phyloP scores from a whole-genome alignment of 2,797 vertebrate genomes.

The Gobionotothen gibberifrons region DNA sequence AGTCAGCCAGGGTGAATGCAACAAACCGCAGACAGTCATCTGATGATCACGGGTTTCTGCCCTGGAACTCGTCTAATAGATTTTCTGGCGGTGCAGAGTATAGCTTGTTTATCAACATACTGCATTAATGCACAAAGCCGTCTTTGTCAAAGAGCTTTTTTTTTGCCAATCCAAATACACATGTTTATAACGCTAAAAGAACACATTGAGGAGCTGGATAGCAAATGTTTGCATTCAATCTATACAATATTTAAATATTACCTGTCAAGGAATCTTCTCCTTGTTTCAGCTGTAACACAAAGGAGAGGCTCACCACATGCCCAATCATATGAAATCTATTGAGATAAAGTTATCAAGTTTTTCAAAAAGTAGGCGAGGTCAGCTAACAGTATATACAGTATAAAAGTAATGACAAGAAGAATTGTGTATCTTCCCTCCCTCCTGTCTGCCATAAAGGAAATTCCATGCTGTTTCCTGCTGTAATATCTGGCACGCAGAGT shows the following conservation, averaged over 20 bases:
- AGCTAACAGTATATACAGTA: not conserved
- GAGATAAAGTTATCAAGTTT: not conserved
- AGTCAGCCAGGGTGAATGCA: constrained; percentile 31
- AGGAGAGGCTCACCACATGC: not conserved
- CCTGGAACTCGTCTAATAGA: constrained; percentile 18
- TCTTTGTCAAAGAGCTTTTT: not conserved
- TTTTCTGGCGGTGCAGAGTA: not conserved
- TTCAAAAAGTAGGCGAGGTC: constrained; percentile 3
- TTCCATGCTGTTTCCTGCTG: constrained; percentile 27
- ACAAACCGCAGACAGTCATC: constrained; percentile 49
- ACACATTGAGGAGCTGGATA: not conserved
- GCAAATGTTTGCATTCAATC: not conserved
- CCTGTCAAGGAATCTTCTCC: not conserved
- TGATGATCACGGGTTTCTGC: constrained; percentile 51
- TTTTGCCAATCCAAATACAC: not conserved
- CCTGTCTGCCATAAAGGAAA: constrained; percentile 21
- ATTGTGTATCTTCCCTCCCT: not conserved
- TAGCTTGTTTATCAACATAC: constrained; percentile 23
- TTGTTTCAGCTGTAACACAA: not conserved
- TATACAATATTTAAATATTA: not conserved
- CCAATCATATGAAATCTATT: constrained; percentile 15
- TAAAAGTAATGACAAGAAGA: not conserved
- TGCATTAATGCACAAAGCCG: constrained; percentile 25
- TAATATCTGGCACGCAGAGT: constrained; percentile 30
- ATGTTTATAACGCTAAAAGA: not conserved